Evolutionary conservation across 1,140 invertebrate genomes (phyloP).

Genomic region (Philopotamus ludificatus): DNA sequence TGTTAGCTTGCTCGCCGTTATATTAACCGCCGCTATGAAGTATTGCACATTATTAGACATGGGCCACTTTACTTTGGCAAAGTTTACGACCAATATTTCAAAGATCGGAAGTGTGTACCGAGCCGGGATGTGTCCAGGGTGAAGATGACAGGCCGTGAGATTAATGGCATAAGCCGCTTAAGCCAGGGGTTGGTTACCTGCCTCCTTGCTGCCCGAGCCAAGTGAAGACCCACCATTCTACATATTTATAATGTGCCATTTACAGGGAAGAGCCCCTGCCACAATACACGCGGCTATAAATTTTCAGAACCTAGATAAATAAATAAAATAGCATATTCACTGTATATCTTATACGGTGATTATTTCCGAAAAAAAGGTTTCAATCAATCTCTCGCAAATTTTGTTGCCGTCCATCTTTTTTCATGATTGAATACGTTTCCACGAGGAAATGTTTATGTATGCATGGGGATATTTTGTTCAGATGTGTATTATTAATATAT

Average conservation of each 20-base stretch:
- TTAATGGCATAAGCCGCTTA: constrained; percentile 19
- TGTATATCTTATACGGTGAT: too few relatives aligned
- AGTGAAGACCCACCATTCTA: neutral
- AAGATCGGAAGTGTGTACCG: neutral
- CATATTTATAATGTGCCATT: neutral
- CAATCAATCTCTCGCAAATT: too few relatives aligned
- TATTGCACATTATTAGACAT: neutral
- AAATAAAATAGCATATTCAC: too few relatives aligned
- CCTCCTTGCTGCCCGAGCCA: neutral
- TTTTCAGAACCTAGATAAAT: too few relatives aligned
- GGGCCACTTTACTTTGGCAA: neutral
- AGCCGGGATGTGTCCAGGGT: constrained; percentile 15
- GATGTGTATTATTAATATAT: too few relatives aligned
- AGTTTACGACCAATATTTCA: neutral
- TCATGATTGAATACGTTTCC: too few relatives aligned
- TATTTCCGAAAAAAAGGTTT: too few relatives aligned
- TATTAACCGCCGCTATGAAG: neutral
- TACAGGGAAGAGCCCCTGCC: neutral
- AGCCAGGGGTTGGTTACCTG: neutral
- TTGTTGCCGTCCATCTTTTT: too few relatives aligned
- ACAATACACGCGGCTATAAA: too few relatives aligned
- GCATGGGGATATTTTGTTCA: too few relatives aligned
- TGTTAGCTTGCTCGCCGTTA: too few relatives aligned
- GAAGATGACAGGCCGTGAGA: constrained; percentile 21
- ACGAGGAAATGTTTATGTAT: too few relatives aligned